Percentiles rank a stretch among this genome's conserved stretches.
Conservation (phyloP, 2,888 invertebrate species). For the Drosophila yooni region DNA sequence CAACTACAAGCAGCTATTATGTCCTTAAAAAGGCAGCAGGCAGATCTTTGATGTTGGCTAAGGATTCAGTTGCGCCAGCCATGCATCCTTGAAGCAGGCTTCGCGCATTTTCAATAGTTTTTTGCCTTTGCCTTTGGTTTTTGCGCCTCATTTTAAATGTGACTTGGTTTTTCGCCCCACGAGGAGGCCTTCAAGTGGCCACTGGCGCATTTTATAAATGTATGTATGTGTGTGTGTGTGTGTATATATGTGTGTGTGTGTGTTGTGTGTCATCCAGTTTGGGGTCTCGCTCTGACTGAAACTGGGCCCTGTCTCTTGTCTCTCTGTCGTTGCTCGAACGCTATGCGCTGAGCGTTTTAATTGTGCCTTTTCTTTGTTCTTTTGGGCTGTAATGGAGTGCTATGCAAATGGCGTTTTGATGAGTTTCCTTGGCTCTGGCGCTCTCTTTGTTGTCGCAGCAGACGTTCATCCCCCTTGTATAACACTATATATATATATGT, state of each 20-base stretch:
- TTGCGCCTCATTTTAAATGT: slow-evolving; percentile 25
- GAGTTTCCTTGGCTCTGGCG: slow-evolving; percentile 73
- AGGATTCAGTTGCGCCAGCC: slow-evolving; percentile 34
- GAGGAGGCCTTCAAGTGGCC: slow-evolving; percentile 62
- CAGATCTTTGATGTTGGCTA: slow-evolving; percentile 66
- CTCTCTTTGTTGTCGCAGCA: slow-evolving; percentile 69
- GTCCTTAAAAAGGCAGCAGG: slow-evolving; percentile 55
- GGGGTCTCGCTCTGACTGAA: slow-evolving; percentile 13
- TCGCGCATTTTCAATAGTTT: slow-evolving; percentile 48
- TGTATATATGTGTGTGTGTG: slow-evolving; percentile 1
- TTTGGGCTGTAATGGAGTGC: slow-evolving; percentile 80
- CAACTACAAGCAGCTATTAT: slow-evolving; percentile 55
- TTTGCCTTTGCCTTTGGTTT: slow-evolving; percentile 16
- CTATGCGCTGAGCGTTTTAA: slow-evolving; percentile 65
- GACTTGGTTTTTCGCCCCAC: slow-evolving; percentile 23
- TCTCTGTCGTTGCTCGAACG: slow-evolving; percentile 1
- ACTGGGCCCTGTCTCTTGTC: slow-evolving; percentile 5
- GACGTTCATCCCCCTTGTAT: slow-evolving; percentile 78
- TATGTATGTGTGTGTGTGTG: background rate
- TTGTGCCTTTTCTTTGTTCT: slow-evolving; percentile 81
- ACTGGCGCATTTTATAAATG: slow-evolving; percentile 10
- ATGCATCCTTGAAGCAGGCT: slow-evolving; percentile 39
- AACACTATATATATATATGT: slow-evolving; percentile 23
- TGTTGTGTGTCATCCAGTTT: slow-evolving; percentile 8
- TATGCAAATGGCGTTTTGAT: slow-evolving; percentile 82